phyloP scores from a whole-genome alignment of 2,113 vertebrate genomes.

The Propithecus coquereli region DNA sequence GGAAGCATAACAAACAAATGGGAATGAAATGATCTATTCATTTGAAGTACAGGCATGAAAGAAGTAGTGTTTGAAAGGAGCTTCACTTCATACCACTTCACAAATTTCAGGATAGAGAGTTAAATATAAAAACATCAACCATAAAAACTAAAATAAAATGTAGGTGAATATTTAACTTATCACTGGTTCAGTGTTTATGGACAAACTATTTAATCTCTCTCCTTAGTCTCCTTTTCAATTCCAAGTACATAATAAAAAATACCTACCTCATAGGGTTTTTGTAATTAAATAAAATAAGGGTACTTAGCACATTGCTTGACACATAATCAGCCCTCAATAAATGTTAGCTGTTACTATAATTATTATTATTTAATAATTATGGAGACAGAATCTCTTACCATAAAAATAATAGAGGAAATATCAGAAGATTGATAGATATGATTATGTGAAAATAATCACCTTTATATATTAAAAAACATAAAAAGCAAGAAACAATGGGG shows the following conservation, averaged over 20 bases:
- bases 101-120: constrained; percentile 39
- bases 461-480: constrained; percentile 67
- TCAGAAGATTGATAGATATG: constrained; percentile 56
- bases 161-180: constrained; percentile 14
- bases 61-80: constrained; percentile 35
- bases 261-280: not conserved
- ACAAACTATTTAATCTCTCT: constrained; percentile 10
- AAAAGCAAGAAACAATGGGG: constrained; percentile 44
- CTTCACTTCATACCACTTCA: constrained; percentile 1
- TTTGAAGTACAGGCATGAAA: not conserved
- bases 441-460: constrained; percentile 61
- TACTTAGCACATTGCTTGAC: constrained; percentile 21
- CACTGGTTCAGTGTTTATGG: not conserved
- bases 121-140: constrained; percentile 38
- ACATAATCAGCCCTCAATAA: constrained; percentile 52
- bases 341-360: constrained; percentile 47
- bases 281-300: constrained; percentile 49
- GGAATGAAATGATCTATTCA: constrained; percentile 7
- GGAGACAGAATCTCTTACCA: constrained; percentile 33
- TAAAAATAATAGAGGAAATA: constrained; percentile 60
- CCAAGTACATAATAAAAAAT: not conserved
- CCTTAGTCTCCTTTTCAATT: constrained; percentile 32
- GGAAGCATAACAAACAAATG: constrained; percentile 24
- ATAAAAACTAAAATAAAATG: constrained; percentile 47
- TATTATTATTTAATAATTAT: constrained; percentile 63